Conservation (phyloP, 2,113 vertebrate genomes). For the Spea multiplicata region DNA sequence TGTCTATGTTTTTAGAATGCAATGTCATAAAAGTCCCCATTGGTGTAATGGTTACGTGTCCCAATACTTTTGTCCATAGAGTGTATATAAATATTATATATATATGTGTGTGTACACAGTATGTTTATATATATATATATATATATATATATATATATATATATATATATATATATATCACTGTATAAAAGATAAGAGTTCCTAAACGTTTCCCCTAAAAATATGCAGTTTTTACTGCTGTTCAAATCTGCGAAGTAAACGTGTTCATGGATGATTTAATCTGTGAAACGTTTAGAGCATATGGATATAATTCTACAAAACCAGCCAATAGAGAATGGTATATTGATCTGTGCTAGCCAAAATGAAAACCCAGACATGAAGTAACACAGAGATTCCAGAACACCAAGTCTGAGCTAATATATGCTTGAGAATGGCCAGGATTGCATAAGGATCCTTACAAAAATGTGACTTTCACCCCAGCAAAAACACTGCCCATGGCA, state of each 20-base stretch:
- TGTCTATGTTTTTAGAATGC: too few relatives aligned
- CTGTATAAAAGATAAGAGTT: neutral
- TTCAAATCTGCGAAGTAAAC: constrained; percentile 14
- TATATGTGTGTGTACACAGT: too few relatives aligned
- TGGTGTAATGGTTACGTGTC: too few relatives aligned
- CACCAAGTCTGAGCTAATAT: neutral
- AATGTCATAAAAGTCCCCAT: too few relatives aligned
- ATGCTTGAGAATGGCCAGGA: neutral
- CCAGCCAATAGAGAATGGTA: constrained; percentile 19
- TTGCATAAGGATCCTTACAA: neutral
- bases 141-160: neutral
- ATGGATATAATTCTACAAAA: constrained; percentile 30
- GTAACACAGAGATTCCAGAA: neutral
- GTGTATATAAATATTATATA: too few relatives aligned
- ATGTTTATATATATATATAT: neutral
- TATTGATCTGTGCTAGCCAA: neutral
- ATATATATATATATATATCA: too few relatives aligned
- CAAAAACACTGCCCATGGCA: neutral
- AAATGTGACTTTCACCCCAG: neutral
- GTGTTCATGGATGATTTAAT: constrained; percentile 9
- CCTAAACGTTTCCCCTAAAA: neutral
- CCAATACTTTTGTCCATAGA: too few relatives aligned
- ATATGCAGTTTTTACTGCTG: neutral
- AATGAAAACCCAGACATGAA: neutral
- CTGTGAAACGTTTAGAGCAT: constrained; percentile 9